Conservation (phyloP, 1,140 invertebrate species). For the Melanaphis sacchari region DNA sequence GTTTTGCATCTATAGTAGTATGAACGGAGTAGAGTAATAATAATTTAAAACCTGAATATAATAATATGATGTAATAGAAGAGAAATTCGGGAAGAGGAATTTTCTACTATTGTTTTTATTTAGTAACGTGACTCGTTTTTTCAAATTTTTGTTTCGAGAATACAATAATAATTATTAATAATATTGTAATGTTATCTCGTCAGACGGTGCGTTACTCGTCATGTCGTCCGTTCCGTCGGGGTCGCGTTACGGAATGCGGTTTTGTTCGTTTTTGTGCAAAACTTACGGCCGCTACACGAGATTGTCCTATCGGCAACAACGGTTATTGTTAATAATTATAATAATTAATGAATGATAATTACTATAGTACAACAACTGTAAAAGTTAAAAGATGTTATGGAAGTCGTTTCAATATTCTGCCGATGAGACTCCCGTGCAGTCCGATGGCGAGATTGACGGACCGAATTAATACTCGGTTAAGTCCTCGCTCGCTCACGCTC, state of each 20-base stretch:
- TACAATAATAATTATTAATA: neutral
- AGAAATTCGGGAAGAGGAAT: neutral
- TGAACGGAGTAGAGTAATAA: neutral
- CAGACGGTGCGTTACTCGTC: slow-evolving; percentile 37
- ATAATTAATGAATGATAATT: neutral
- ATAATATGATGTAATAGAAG: neutral
- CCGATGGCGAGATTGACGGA: neutral
- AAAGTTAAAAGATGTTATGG: neutral
- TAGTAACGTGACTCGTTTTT: neutral
- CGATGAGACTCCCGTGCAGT: neutral
- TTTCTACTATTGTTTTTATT: slow-evolving; percentile 24
- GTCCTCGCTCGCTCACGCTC: neutral
- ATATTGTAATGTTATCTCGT: slow-evolving; percentile 13
- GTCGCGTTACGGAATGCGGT: slow-evolving; percentile 31
- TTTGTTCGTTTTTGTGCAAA: slow-evolving; percentile 39
- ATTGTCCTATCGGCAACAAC: neutral
- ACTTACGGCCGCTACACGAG: neutral
- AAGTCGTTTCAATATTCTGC: neutral
- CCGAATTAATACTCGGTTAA: slow-evolving; percentile 13
- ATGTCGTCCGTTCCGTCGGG: neutral
- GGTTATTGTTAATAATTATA: neutral
- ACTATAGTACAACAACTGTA: neutral
- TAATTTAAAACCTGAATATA: slow-evolving; percentile 8
- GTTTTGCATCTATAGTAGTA: neutral
- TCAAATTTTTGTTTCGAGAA: neutral